Base-by-base conservation (phyloP, 2,113 vertebrate genomes). In the Menidia beryllina region DNA sequence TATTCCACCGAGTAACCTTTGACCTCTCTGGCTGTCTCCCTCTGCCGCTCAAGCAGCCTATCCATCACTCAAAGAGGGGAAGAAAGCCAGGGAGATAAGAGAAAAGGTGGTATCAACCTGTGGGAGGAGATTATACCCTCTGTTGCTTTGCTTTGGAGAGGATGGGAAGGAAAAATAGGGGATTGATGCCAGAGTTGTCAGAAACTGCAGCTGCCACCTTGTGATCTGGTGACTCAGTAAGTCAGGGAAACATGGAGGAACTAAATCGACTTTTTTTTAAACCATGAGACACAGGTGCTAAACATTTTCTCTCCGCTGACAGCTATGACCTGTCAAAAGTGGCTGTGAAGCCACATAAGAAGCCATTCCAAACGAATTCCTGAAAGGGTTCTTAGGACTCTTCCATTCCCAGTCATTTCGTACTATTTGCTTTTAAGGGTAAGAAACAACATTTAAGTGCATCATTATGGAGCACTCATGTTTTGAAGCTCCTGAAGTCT, bases 1-100 rank as follows among this genome's bases (percentile, higher is more conserved):
- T 91, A 90, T 89, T 88, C 69, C 11, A 30, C 68, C 81, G 63
- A 41, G 25, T 84, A 82, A 92, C 88, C 91, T 90, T 84, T 90
- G 82, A 84, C 84, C 88, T 66, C 60, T 52, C 75, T 81, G 85
- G 65, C 57, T 60, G 71, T 61, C 57, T 79, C 77, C 72, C 69
- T 73, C 61, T 71, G 84, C 36, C n/a, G 59, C 83, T 88, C 78
- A 79, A 70, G 81, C 76, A 49, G 45, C 59, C 69, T 81, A 81
- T 86, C 88, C 76, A 60, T 91, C 87, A 88, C 72, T 86, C 83
- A 75, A 47, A 79, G 69, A 77, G 76, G 53, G 41, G 68, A 65
- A 45, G 65, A 69, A 30, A 68, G 41, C 72, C 63, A 64, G 45
- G 71, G 52, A 67, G 69, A 81, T 79, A 84, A 76, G 77, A 64